phyloP scores from a whole-genome alignment of 2,797 vertebrate genomes.

The Crax fasciolata region DNA sequence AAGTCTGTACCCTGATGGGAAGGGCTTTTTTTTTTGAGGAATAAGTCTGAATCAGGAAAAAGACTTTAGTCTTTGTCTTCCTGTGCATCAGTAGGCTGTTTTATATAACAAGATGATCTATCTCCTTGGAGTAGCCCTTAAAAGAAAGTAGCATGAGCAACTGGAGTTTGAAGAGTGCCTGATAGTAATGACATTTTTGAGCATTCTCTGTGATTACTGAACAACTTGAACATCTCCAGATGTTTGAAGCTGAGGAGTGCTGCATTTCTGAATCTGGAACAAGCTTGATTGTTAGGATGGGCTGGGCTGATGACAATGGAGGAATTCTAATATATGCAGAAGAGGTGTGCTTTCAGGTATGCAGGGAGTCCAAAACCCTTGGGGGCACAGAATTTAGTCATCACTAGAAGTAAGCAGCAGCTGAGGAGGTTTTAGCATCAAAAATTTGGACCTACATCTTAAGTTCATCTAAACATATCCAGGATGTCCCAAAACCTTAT shows the following conservation, averaged over 20 bases:
- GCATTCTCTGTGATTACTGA: neutral
- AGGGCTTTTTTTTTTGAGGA: neutral
- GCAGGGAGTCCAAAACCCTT: neutral
- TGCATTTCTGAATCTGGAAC: neutral
- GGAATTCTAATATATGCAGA: neutral
- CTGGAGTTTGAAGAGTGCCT: neutral
- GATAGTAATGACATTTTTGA: neutral
- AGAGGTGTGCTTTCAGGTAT: neutral
- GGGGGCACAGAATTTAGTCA: neutral
- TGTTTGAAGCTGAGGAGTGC: neutral
- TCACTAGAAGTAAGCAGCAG: neutral
- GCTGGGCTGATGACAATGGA: neutral
- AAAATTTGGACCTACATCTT: neutral
- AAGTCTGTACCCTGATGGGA: neutral
- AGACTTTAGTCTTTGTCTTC: neutral
- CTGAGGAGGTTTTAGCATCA: neutral
- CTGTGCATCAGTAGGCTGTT: neutral
- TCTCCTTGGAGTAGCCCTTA: neutral
- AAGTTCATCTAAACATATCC: neutral
- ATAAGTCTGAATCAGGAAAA: neutral
- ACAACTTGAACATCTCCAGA: neutral
- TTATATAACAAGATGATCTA: neutral
- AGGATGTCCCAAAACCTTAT: neutral
- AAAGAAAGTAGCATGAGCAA: neutral
- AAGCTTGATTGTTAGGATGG: neutral